A percentile compares a stretch with the other conserved stretches of the same genome.
These are phyloP conservation scores for Psilanteris sp. DNA, from an alignment of 1,140 invertebrate genomes.

Conservation along the genomic window DNA sequence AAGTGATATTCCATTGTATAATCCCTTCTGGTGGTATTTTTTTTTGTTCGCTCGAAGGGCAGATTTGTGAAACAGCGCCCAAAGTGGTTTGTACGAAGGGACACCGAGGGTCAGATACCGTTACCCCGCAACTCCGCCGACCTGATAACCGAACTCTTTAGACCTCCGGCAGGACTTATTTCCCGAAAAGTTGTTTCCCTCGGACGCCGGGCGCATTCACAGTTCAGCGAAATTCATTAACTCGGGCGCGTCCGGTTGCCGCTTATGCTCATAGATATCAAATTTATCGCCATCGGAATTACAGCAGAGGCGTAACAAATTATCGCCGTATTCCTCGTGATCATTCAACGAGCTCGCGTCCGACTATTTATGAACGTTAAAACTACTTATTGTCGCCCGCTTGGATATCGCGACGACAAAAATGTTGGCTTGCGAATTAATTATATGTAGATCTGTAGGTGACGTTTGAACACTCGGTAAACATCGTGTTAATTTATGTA, in stretches of 20 bases:
- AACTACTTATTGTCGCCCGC: too few relatives aligned
- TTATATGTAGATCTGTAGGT: too few relatives aligned
- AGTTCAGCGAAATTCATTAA: slow-evolving; percentile 47
- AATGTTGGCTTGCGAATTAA: too few relatives aligned
- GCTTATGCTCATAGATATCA: slow-evolving; percentile 29
- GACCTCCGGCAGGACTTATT: not conserved
- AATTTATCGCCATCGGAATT: slow-evolving; percentile 48
- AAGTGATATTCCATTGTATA: slow-evolving; percentile 54
- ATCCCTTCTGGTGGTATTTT: slow-evolving; percentile 44
- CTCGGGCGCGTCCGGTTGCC: slow-evolving; percentile 38
- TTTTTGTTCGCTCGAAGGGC: slow-evolving; percentile 52
- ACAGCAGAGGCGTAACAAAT: slow-evolving; percentile 53
- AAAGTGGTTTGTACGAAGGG: slow-evolving; percentile 44
- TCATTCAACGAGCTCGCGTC: too few relatives aligned
- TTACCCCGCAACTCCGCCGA: slow-evolving; percentile 49
- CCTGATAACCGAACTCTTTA: slow-evolving; percentile 34
- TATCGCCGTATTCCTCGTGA: slow-evolving; percentile 19
- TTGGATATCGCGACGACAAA: too few relatives aligned
- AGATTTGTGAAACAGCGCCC: slow-evolving; percentile 53
- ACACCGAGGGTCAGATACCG: slow-evolving; percentile 42
- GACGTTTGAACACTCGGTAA: too few relatives aligned
- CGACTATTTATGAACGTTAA: too few relatives aligned
- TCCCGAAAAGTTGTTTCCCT: slow-evolving; percentile 31
- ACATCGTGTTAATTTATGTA: slow-evolving; percentile 1
- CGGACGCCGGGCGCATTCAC: slow-evolving; percentile 11